These are phyloP conservation scores for Cantharis flavilabris DNA, from an alignment of 2,888 invertebrate genomes.

Conservation along the genomic window DNA sequence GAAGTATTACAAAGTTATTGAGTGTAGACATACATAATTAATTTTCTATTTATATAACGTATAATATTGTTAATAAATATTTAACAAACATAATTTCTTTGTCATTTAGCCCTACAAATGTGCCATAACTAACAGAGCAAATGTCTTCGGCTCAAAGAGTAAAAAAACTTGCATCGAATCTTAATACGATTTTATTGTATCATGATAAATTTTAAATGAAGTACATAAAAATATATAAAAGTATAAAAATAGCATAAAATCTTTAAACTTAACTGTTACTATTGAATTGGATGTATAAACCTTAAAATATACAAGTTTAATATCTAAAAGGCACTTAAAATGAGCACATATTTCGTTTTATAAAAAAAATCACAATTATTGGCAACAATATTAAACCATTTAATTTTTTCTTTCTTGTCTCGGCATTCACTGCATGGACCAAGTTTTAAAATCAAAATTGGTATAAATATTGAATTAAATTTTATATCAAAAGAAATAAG, in stretches of 20 bases:
- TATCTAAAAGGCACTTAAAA: conserved; percentile 5
- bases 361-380: neutral
- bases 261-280: conserved; percentile 12
- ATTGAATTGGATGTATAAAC: conserved; percentile 1
- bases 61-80: neutral
- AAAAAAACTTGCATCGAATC: neutral
- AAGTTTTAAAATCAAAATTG: neutral
- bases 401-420: neutral
- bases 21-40: neutral
- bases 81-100: neutral
- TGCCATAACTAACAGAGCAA: neutral
- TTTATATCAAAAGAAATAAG: neutral
- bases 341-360: neutral
- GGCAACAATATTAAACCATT: neutral
- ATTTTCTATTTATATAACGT: neutral
- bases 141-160: neutral
- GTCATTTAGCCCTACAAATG: neutral
- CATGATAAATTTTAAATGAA: neutral
- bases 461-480: neutral
- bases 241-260: conserved; percentile 13
- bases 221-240: conserved; percentile 5
- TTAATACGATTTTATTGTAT: neutral
- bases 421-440: neutral
- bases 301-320: neutral
- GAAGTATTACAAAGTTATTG: neutral